phyloP scores from a whole-genome alignment of 2,888 invertebrate species.

The Drosophila prolongata region DNA sequence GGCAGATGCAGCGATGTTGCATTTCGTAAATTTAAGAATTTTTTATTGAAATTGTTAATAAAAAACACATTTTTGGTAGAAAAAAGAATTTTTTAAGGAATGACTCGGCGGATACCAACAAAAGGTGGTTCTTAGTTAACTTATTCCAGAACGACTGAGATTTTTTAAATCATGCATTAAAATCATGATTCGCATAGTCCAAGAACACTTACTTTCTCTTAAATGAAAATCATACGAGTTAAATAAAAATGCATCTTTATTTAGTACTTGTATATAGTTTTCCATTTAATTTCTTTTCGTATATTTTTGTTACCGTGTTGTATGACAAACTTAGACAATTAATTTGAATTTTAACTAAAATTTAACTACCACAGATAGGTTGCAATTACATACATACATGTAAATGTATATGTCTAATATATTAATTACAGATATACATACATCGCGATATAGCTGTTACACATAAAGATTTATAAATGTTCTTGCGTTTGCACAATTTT shows the following conservation, averaged over 20 bases:
- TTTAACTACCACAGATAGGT: conserved; percentile 85
- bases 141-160: no score
- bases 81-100: not conserved
- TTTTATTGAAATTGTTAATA: conserved; percentile 80
- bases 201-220: no score
- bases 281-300: conserved; percentile 75
- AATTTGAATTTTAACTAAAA: conserved; percentile 83
- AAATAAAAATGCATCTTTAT: not conserved
- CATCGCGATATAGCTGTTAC: conserved; percentile 36
- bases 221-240: no score
- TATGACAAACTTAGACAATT: conserved; percentile 73
- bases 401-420: conserved; percentile 50
- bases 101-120: no score
- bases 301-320: conserved; percentile 41
- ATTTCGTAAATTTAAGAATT: conserved; percentile 74
- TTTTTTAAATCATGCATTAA: no score
- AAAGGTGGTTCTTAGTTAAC: no score
- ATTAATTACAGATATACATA: conserved; percentile 46
- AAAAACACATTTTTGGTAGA: conserved; percentile 72
- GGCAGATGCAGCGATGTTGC: conserved; percentile 45
- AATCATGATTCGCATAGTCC: no score
- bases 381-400: conserved; percentile 79
- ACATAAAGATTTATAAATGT: conserved; percentile 34
- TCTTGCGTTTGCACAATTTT: conserved; percentile 8
- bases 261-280: conserved; percentile 60